Conservation (phyloP, 1,140 invertebrate genomes). For the Dendrolimus kikuchii region DNA sequence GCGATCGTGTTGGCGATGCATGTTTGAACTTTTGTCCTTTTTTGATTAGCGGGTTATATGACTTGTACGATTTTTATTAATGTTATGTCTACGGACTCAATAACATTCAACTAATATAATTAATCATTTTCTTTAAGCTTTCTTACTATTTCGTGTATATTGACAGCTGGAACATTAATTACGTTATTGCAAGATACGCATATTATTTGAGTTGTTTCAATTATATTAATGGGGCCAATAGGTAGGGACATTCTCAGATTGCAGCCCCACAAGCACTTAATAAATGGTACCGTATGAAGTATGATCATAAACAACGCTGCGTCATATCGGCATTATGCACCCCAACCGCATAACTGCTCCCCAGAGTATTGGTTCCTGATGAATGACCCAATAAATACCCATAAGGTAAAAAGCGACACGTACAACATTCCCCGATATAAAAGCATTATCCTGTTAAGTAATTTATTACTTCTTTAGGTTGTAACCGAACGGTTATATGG, state of each 20-base stretch:
- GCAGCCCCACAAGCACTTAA: constrained; percentile 30
- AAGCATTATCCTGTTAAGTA: constrained; percentile 68
- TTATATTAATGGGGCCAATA: too few relatives aligned
- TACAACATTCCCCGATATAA: constrained; percentile 61
- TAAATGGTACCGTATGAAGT: constrained; percentile 44
- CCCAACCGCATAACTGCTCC: constrained; percentile 59
- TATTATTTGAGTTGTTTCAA: too few relatives aligned
- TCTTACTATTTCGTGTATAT: background rate
- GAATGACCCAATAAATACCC: constrained; percentile 67
- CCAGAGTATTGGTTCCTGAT: constrained; percentile 54
- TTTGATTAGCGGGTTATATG: constrained; percentile 63
- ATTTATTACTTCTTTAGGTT: constrained; percentile 68
- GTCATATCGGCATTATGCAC: constrained; percentile 55
- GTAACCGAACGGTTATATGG: constrained; percentile 53
- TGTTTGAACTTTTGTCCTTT: constrained; percentile 68
- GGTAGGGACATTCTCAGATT: too few relatives aligned
- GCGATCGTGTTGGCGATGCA: constrained; percentile 49
- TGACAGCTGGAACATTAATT: background rate
- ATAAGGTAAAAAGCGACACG: constrained; percentile 61
- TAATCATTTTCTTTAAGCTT: constrained; percentile 1
- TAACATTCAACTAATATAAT: constrained; percentile 1
- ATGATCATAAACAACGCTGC: constrained; percentile 49
- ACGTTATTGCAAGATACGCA: background rate
- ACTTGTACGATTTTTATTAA: constrained; percentile 46
- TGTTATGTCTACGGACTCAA: constrained; percentile 1